Base-by-base conservation (phyloP, 2,888 invertebrate genomes). In the Hoplodrina ambigua region DNA sequence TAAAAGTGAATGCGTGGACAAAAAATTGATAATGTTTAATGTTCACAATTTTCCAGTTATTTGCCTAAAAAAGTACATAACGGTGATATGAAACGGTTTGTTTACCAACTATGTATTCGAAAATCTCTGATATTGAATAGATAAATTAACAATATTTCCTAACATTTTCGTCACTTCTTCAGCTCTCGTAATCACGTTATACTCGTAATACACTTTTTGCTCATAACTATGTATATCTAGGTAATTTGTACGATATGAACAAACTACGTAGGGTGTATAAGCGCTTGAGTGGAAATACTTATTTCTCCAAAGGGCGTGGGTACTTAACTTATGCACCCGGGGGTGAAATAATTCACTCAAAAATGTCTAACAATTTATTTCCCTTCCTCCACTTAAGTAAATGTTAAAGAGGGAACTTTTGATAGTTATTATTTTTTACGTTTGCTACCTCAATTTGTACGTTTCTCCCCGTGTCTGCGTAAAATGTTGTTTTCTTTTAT, bases 321-420 rank as follows among this genome's bases (percentile, higher is more conserved):
- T 88, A 86, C 87, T 86, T 87, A 87, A 86, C 86, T 86, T 86
- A 87, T 89, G 81, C 82, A 85, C 91, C 89, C 91, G 60, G 78
- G 90, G 90, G 91, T 86, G 85, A 87, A 86, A 89, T 91, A 88
- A 86, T 88, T 88, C 87, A 85, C 85, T 86, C 84, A 86, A 86
- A 89, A 89, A 90, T 85, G 88, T 87, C 86, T 88, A 85, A 86
- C 86, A 89, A 89, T 89, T 89, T 87, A 86, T 88, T 87, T 83
- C 81, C 83, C 84, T 80, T 70, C 81, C 81, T 75, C 78, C 86
- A 77, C 75, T 78, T 81, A 83, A 84, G 83, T 75, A 86, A 88
- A 88, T 89, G 86, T 86, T 88, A 87, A 84, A 83, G 84, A 82
- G 82, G 80, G 80, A 81, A 75, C 80, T 81, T 86, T 85, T 80